Evolutionary conservation across 1,140 invertebrate genomes (phyloP), one percentile per base, ranked within the genome.

Genomic region (Paraescarpia echinospica): DNA sequence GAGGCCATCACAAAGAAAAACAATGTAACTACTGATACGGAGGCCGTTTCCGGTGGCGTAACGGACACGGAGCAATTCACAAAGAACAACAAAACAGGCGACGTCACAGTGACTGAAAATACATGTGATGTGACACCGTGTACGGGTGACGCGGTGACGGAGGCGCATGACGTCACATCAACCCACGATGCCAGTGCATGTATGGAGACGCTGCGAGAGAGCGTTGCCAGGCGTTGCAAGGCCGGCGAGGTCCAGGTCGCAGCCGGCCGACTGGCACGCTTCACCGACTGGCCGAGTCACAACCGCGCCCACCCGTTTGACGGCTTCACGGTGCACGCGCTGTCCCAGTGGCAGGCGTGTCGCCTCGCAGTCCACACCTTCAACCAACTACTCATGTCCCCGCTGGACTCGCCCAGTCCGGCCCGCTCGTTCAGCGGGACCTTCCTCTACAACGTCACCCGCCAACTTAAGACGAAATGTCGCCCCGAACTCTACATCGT

Each of bases 271-370:
- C 77, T 91, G 88, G 34, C 34, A 18, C 35, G 59, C 5, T 89
- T 48, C 27, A 41, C 90, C 33, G 33, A 93, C 94, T 92, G 93
- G 18, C 93, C 93, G 12, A 93, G 94, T 51, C 94, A 95, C 89
- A 94, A 93, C 27, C 93, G 92, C 22, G 93, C 93, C 90, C 93
- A 94, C 92, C 93, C 89, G 1, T 92, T 95, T 34, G 94, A 95
- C 33, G 92, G 93, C 35, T 22, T 51, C 14, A 92, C 94, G 14
- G 93, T 95, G 51, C 95, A 96, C 93, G 94, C 92, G 14, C 95
- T 94, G 92, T 93, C 95, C 1, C 95, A 96, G 92, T 94, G 95
- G 35, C 95, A 96, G 89, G 41, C 94, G 31, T 95, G 94, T 89
- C 89, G 95, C n/a, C 91, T 94, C 0, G 93, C 94, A 34, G 89